Base-by-base conservation (phyloP, 2,797 vertebrate genomes). In the Lindbergichthys nudifrons region DNA sequence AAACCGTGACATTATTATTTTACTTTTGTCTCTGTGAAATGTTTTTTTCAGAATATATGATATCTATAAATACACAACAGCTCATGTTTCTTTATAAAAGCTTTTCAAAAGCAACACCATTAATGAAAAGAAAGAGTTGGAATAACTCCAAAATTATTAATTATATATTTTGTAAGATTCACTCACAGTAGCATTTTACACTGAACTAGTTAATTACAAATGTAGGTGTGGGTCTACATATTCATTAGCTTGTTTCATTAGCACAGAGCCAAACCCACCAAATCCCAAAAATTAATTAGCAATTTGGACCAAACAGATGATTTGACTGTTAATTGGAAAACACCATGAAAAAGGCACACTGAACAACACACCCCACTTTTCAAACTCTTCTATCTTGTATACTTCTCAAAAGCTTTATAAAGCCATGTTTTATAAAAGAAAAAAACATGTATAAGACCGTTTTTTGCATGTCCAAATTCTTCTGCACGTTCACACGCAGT, bases 391-490 rank as follows among this genome's bases (percentile, higher is more conserved):
- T 16, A 18, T 48, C 21, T 18, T 70, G 58, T 73, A 36, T 73
- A 47, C 67, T 87, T 82, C 68, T 18, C 52, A 56, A 79, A 83
- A 80, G 83, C 85, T 87, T 85, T 73, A 81, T 70, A 58, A 83
- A 77, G 78, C 65, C 56, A 4, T 58, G 15, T 65, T 76, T 64
- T 23, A 69, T 32, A 3, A n/a, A 42, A n/a, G n/a, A 54, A 58
- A 26, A 36, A 51, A 83, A 26, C 0, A n/a, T n/a, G n/a, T 26
- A 26, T 26, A 26, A 26, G 26, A 26, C 26, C 26, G 26, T 53
- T 65, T 60, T 74, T 30, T 89, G 88, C 87, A 89, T 91, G 87
- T 79, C 57, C 61, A 58, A 48, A 62, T 15, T 65, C 47, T 73
- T 51, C 65, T 88, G 87, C 88, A 87, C 69, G 71, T 60, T 59